These are phyloP conservation scores for Rutilus rutilus DNA, from an alignment of 2,113 vertebrate genomes.

Conservation along the genomic window DNA sequence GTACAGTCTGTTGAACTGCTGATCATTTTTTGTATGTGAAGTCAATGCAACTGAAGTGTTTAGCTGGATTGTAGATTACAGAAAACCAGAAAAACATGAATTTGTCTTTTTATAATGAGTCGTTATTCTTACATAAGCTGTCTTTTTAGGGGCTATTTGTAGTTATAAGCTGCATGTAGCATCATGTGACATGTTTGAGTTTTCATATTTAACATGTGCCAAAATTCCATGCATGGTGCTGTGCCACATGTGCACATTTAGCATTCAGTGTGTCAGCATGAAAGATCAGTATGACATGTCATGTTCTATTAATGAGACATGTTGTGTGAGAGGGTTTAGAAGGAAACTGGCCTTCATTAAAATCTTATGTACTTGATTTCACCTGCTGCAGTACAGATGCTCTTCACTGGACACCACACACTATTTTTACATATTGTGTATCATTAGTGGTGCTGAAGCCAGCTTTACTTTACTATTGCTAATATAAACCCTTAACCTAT, in stretches of 20 bases:
- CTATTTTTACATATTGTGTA: neutral
- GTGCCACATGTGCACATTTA: neutral
- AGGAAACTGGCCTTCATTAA: conserved; percentile 38
- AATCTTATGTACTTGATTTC: conserved; percentile 4
- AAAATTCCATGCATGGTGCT: neutral
- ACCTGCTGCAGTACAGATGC: neutral
- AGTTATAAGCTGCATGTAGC: neutral
- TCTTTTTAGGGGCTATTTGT: neutral
- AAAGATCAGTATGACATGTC: conserved; percentile 37
- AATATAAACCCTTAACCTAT: neutral
- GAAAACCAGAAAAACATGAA: neutral
- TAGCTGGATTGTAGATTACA: neutral
- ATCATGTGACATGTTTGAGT: neutral
- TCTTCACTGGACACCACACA: neutral
- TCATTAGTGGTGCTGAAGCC: neutral
- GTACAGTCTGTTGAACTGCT: neutral
- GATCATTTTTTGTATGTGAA: neutral
- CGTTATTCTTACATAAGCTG: neutral
- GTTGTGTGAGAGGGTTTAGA: conserved; percentile 7
- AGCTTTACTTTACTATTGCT: neutral
- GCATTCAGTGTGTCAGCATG: neutral
- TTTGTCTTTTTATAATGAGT: neutral
- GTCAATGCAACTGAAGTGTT: neutral
- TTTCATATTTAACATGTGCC: neutral
- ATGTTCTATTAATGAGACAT: conserved; percentile 34